Conservation (phyloP, 2,113 vertebrate species). For the Phodopus roborovskii region DNA sequence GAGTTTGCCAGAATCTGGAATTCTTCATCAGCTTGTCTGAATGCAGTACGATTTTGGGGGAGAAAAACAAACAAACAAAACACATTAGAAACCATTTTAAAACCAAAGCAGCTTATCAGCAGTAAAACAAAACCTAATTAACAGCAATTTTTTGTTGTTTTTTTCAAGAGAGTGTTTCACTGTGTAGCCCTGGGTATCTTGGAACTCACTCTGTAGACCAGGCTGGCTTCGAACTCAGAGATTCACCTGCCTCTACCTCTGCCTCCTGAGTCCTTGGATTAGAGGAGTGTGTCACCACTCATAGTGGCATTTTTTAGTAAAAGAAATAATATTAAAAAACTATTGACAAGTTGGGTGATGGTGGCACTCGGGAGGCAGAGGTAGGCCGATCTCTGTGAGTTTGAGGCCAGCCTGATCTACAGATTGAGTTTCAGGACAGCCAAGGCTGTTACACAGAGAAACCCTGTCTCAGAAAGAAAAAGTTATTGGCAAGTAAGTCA, state of each 20-base stretch:
- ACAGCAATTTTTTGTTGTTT: neutral
- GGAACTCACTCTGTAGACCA: neutral
- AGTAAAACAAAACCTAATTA: conserved; percentile 51
- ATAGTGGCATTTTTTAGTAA: neutral
- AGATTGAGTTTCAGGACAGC: neutral
- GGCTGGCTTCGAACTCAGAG: neutral
- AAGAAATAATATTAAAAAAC: conserved; percentile 20
- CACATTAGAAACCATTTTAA: neutral
- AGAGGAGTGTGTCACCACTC: neutral
- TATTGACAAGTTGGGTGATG: neutral
- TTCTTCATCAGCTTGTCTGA: conserved; percentile 97
- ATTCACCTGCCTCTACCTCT: neutral
- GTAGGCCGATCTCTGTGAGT: neutral
- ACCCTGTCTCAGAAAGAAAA: neutral
- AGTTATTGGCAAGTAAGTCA: neutral
- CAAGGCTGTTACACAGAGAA: neutral
- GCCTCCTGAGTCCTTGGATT: neutral
- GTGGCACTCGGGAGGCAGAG: neutral
- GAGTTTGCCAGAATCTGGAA: conserved; percentile 98
- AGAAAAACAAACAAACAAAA: neutral
- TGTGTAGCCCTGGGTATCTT: neutral
- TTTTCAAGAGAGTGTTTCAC: neutral
- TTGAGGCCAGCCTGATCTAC: neutral
- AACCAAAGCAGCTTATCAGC: conserved; percentile 30
- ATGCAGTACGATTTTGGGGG: conserved; percentile 55